A percentile compares a stretch with the other conserved stretches of the same genome.
Conservation (phyloP, 2,888 invertebrate species). For the Hipparchia semele region DNA sequence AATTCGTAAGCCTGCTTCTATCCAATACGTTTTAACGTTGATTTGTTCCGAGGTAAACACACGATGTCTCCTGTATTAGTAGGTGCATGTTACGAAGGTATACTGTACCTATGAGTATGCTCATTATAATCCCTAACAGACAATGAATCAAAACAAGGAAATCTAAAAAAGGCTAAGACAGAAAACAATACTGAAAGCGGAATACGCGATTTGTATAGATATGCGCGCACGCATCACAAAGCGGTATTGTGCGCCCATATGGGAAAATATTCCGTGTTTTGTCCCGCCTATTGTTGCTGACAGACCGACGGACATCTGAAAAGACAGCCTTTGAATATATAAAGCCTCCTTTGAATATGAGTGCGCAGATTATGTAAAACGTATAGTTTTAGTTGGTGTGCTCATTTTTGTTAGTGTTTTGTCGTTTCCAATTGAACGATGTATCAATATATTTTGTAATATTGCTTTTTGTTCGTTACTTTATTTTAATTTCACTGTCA, state of each 20-base stretch:
- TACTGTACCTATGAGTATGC: background rate
- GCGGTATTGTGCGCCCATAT: conserved; percentile 75
- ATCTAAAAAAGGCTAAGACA: conserved; percentile 43
- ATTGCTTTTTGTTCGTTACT: too few species aligned
- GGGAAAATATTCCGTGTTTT: conserved; percentile 80
- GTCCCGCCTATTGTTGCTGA: conserved; percentile 75
- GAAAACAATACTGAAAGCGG: conserved; percentile 62
- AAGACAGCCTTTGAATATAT: conserved; percentile 76
- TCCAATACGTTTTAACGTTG: too few species aligned
- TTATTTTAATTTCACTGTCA: too few species aligned
- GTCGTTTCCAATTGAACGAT: conserved; percentile 37
- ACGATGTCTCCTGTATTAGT: background rate
- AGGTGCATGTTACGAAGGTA: background rate
- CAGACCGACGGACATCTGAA: conserved; percentile 80
- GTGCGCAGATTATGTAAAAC: conserved; percentile 56
- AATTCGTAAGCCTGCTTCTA: too few species aligned
- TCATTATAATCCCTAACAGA: conserved; percentile 26
- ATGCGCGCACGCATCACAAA: conserved; percentile 60
- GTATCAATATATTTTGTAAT: background rate
- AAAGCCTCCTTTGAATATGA: conserved; percentile 57
- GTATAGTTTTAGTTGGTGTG: conserved; percentile 19
- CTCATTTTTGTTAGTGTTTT: conserved; percentile 36
- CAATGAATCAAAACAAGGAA: conserved; percentile 37
- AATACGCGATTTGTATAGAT: conserved; percentile 58
- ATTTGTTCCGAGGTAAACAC: background rate